These are phyloP conservation scores for Numenius arquata DNA, from an alignment of 2,113 vertebrate genomes.

Conservation along the genomic window DNA sequence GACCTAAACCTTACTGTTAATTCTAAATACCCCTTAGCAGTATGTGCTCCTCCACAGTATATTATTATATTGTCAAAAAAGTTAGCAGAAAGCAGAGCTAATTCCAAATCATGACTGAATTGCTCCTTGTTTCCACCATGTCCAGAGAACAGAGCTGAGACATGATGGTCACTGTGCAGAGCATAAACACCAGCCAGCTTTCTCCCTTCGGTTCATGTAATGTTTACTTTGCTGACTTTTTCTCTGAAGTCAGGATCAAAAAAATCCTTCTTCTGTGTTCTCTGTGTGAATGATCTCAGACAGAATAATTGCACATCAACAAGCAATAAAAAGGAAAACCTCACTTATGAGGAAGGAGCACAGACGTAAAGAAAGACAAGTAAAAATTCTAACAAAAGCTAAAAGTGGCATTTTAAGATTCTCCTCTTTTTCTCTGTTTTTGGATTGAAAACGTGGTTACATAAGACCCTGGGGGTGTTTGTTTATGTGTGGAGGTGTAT, in stretches of 20 bases:
- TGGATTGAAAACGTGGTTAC: neutral
- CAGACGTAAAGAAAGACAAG: neutral
- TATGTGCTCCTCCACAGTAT: neutral
- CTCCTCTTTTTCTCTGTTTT: neutral
- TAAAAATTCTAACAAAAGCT: neutral
- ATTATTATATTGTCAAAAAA: neutral
- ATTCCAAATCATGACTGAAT: neutral
- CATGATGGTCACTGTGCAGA: neutral
- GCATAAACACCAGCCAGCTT: neutral
- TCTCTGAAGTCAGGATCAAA: slow-evolving; percentile 29
- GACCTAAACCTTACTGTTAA: neutral
- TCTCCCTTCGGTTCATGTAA: neutral
- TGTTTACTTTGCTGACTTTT: neutral
- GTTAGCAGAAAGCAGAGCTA: neutral
- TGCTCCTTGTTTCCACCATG: neutral
- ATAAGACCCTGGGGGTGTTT: slow-evolving; percentile 10
- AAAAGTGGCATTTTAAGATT: neutral
- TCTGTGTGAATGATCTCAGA: neutral
- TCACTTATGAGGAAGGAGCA: neutral
- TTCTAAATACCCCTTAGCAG: neutral
- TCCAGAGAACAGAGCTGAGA: neutral
- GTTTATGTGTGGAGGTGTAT: slow-evolving; percentile 22
- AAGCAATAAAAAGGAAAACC: neutral
- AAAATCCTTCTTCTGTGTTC: neutral
- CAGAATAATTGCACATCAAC: neutral